Evolutionary conservation across 2,113 vertebrate genomes (phyloP), one percentile per base, ranked within the genome.

Genomic region (Grus americana): DNA sequence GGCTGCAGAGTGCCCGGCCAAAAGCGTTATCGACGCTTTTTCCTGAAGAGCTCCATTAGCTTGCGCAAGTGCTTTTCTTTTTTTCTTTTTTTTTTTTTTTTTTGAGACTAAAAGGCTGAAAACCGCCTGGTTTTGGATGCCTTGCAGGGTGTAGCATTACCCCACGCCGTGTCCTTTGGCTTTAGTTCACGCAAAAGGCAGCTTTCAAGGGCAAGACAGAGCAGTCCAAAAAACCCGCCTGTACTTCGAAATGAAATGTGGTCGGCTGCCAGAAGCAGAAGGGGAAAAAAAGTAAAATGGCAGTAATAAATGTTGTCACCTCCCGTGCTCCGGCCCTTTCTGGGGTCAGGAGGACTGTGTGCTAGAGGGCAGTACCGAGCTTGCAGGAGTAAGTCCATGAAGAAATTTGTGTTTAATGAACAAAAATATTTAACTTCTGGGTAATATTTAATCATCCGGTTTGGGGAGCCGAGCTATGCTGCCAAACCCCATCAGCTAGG

Each of bases 51-150:
- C 74, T 63, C 52, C 52, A 10, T 79, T 32, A n/a, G 29, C 70
- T 70, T 23, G 36, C 50, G 32, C 20, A 10, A n/a, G 18, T 2
- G 23, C 34, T 44, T 44, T 10, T 14, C 12, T 12, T n/a, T 30
- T 30, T 36, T 67, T 50, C 65, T 63, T 71, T 26, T 42, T 55
- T 73, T 32, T n/a, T n/a, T 2, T 1, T 19, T 44, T 61, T 44
- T 79, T 34, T 5, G 40, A 44, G 49, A 15, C 26, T 29, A 40
- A 54, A 65, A 49, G 23, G 58, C 62, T 65, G 58, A 30, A 52
- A 46, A 1, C 3, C 4, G 1, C 18, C 59, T 0, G 0, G 5
- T 11, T 66, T 38, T 24, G 27, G 47, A 7, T 1, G 22, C 67
- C 44, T 55, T 1, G 47, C n/a, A 0, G 4, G 16, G 52, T 44